phyloP scores from a whole-genome alignment of 2,797 vertebrate genomes.

The Cyclura pinguis region DNA sequence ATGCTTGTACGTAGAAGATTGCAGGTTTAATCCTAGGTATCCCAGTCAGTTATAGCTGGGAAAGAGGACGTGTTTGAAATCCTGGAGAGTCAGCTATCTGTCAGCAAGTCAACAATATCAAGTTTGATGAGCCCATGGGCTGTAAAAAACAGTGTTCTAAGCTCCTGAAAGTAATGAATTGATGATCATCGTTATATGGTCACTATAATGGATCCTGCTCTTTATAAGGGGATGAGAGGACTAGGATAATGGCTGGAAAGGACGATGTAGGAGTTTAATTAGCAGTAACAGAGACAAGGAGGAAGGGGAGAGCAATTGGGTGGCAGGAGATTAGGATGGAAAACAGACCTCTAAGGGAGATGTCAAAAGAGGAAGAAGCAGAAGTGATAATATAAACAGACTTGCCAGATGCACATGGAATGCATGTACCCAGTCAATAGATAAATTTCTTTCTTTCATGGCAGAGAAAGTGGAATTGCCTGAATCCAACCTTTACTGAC shows the following conservation, averaged over 20 bases:
- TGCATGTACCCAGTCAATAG: neutral
- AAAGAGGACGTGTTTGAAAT: neutral
- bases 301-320: neutral
- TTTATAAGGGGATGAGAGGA: neutral
- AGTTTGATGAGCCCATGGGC: neutral
- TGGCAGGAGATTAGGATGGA: neutral
- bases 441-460: neutral
- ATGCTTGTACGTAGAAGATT: neutral
- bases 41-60: neutral
- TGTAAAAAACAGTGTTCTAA: neutral
- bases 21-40: neutral
- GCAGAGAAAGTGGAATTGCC: neutral
- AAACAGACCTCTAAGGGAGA: constrained; percentile 10
- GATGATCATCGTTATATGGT: neutral
- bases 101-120: neutral
- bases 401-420: neutral
- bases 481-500: neutral
- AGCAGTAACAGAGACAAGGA: neutral
- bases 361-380: neutral
- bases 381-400: constrained; percentile 9
- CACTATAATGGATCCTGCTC: neutral
- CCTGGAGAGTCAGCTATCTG: neutral
- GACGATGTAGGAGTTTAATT: neutral
- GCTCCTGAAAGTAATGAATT: neutral
- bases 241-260: neutral